Percentiles rank a stretch among this genome's conserved stretches.
Evolutionary conservation across 2,888 invertebrate genomes (phyloP).

Genomic region (Serrognathus titanus): DNA sequence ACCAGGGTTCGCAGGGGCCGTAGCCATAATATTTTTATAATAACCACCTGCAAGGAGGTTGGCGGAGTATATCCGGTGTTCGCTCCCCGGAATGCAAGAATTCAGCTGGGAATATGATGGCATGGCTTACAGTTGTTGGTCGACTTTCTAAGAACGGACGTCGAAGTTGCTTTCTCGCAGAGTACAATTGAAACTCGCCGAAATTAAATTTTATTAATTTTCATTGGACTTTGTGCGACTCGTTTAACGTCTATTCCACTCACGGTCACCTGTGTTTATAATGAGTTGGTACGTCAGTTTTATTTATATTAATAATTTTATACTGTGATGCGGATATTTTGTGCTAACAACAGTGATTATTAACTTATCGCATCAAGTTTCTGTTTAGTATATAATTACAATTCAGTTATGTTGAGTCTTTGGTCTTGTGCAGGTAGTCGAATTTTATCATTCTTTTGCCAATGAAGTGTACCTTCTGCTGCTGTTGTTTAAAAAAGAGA

Average conservation of each 20-base stretch:
- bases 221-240: conserved; percentile 24
- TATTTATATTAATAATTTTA: conserved; percentile 25
- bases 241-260: conserved; percentile 22
- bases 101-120: neutral
- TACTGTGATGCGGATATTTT: conserved; percentile 23
- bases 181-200: neutral
- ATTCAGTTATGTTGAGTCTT: neutral
- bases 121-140: conserved; percentile 16
- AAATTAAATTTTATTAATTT: neutral
- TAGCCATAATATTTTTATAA: conserved; percentile 4
- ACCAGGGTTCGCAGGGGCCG: neutral
- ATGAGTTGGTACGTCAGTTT: conserved; percentile 31
- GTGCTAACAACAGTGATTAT: conserved; percentile 15
- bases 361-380: conserved; percentile 9
- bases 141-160: conserved; percentile 15
- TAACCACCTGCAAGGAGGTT: conserved; percentile 6
- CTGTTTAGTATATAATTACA: conserved; percentile 6
- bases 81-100: neutral
- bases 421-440: neutral
- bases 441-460: neutral
- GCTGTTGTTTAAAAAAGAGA: neutral
- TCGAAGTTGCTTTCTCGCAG: neutral
- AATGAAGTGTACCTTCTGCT: neutral
- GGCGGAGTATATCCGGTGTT: neutral
- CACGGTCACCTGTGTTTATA: conserved; percentile 25